phyloP scores from a whole-genome alignment of 2,113 vertebrate species.

The Spea multiplicata region DNA sequence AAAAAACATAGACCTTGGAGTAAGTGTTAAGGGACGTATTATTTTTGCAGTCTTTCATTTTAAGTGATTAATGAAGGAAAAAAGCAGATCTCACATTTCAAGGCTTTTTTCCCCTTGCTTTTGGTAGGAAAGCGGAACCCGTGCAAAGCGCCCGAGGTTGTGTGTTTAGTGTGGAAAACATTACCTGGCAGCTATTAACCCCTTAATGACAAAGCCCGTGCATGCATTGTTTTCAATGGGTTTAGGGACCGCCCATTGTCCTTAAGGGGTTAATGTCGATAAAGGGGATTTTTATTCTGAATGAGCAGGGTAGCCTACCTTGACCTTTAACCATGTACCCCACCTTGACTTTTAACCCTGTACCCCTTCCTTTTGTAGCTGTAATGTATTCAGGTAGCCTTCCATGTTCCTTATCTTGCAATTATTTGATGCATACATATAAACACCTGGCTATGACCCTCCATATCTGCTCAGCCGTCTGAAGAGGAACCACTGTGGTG shows the following conservation, averaged over 20 bases:
- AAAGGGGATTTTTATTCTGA: not conserved
- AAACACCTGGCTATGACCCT: too few species aligned
- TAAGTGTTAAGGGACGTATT: conserved; percentile 21
- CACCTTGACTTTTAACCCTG: not conserved
- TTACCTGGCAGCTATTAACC: conserved; percentile 23
- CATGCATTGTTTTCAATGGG: too few species aligned
- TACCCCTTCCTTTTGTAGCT: too few species aligned
- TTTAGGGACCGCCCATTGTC: too few species aligned
- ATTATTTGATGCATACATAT: too few species aligned
- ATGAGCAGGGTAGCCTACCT: not conserved
- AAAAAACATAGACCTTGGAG: conserved; percentile 18
- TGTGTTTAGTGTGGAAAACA: conserved; percentile 5
- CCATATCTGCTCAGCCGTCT: too few species aligned
- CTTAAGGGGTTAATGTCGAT: too few species aligned
- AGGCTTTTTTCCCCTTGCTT: conserved; percentile 11
- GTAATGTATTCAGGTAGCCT: too few species aligned
- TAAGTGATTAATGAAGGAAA: conserved; percentile 23
- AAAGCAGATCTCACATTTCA: conserved; percentile 6
- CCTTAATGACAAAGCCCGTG: too few species aligned
- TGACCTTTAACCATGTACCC: too few species aligned
- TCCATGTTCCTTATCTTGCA: too few species aligned
- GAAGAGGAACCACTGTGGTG: too few species aligned
- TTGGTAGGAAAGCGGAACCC: conserved; percentile 15
- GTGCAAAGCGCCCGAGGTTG: conserved; percentile 9
- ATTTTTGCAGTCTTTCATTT: conserved; percentile 20